Evolutionary conservation across 92 coral and sea anemone genomes (phyloP).

Genomic region (Palythoa heliodiscus): DNA sequence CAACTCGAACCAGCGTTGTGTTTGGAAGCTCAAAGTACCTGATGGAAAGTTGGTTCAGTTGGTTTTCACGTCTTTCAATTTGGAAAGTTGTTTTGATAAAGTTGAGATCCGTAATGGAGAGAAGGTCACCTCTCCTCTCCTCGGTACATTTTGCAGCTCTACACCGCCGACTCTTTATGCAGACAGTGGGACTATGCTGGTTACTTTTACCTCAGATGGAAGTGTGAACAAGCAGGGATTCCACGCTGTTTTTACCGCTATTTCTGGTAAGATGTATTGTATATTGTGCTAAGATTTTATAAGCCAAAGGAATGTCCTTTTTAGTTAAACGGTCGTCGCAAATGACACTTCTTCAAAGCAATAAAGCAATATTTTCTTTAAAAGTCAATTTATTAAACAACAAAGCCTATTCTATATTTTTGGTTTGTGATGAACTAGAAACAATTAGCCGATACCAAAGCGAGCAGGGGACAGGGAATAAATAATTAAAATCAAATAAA

Average conservation of each 20-base stretch:
- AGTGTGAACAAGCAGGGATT: not conserved
- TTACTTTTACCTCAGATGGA: slow-evolving; percentile 9
- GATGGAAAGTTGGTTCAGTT: not conserved
- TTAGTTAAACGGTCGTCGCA: too few relatives aligned
- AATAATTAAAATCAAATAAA: too few relatives aligned
- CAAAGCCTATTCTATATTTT: too few relatives aligned
- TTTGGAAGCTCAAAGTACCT: not conserved
- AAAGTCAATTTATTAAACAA: too few relatives aligned
- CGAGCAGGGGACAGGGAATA: too few relatives aligned
- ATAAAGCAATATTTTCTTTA: too few relatives aligned
- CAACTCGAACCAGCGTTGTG: not conserved
- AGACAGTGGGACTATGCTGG: not conserved
- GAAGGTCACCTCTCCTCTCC: not conserved
- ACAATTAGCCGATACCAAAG: too few relatives aligned
- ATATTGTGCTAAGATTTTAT: too few relatives aligned
- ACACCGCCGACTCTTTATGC: slow-evolving; percentile 17
- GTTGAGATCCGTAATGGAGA: not conserved
- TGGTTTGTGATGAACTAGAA: too few relatives aligned
- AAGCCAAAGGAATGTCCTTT: too few relatives aligned
- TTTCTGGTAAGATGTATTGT: not conserved
- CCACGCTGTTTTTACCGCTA: slow-evolving; percentile 17
- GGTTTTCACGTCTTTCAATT: not conserved
- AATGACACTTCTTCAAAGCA: too few relatives aligned
- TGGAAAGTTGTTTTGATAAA: not conserved
- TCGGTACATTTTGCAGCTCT: slow-evolving; percentile 2